A percentile compares a stretch with the other conserved stretches of the same genome.
These are phyloP conservation scores for Homalodisca vitripennis DNA, from an alignment of 1,140 invertebrate species.

Conservation along the genomic window DNA sequence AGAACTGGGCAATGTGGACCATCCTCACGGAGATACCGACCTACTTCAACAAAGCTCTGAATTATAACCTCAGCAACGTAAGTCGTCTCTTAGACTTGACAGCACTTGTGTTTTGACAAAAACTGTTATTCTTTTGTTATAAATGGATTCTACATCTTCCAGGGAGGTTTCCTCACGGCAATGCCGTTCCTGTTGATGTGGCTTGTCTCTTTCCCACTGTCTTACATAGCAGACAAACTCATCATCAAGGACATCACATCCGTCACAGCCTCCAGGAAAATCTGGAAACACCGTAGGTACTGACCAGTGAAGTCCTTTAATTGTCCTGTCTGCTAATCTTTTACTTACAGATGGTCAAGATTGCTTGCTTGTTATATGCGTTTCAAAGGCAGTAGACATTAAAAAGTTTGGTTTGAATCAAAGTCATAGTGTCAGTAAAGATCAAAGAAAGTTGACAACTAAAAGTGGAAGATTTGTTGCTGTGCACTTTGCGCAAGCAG, in stretches of 20 bases:
- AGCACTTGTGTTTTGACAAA: background rate
- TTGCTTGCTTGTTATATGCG: too few relatives aligned
- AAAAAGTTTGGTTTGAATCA: too few relatives aligned
- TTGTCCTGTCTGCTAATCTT: too few relatives aligned
- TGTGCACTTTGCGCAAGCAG: too few relatives aligned
- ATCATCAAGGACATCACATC: constrained; percentile 45
- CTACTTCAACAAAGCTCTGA: constrained; percentile 80
- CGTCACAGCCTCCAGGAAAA: constrained; percentile 47
- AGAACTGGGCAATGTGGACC: constrained; percentile 85
- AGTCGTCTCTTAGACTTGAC: constrained; percentile 44
- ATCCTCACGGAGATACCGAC: constrained; percentile 87
- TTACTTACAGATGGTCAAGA: too few relatives aligned
- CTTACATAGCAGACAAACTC: constrained; percentile 47
- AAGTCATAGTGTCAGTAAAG: too few relatives aligned
- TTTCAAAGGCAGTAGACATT: too few relatives aligned
- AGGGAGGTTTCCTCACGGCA: constrained; percentile 77
- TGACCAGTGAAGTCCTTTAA: background rate
- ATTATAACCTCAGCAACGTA: constrained; percentile 71
- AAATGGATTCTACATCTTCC: background rate
- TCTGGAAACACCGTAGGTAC: constrained; percentile 42
- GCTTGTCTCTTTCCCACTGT: constrained; percentile 47
- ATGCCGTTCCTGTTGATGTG: constrained; percentile 72
- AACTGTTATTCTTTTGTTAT: background rate
- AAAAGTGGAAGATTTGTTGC: too few relatives aligned
- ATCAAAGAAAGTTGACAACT: too few relatives aligned